These are phyloP conservation scores for Rhopilema esculentum DNA, from an alignment of 30 jellyfish, hydroid and myxozoan species.

Conservation along the genomic window DNA sequence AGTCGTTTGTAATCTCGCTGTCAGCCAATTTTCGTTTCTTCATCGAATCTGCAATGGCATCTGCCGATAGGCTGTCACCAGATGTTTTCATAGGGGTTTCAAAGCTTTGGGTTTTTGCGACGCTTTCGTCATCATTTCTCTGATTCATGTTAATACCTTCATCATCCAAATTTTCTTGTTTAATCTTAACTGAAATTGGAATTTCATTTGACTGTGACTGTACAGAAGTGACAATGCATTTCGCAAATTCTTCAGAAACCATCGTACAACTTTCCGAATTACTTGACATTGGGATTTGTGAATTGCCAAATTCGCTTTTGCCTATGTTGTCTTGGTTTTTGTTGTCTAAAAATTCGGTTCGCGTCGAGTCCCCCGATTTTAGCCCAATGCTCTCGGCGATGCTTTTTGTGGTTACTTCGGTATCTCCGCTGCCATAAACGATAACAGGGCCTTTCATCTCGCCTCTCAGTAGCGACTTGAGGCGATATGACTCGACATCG, in stretches of 20 bases:
- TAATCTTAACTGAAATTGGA: neutral
- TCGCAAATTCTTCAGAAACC: constrained; percentile 71
- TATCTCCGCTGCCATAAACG: constrained; percentile 72
- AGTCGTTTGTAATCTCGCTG: constrained; percentile 5
- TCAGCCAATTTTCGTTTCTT: constrained; percentile 14
- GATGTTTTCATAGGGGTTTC: neutral
- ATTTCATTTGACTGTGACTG: constrained; percentile 16
- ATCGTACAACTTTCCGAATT: constrained; percentile 37
- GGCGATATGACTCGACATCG: constrained; percentile 87
- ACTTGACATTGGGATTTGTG: neutral
- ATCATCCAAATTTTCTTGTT: neutral
- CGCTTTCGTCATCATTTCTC: neutral
- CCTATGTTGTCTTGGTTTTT: neutral
- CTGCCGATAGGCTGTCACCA: neutral
- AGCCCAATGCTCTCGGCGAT: constrained; percentile 51
- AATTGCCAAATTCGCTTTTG: neutral
- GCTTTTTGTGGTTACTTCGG: constrained; percentile 37
- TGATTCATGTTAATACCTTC: neutral
- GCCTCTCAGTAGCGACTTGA: constrained; percentile 85
- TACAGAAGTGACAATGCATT: constrained; percentile 44
- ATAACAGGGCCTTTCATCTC: constrained; percentile 81
- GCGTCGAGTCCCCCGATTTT: neutral
- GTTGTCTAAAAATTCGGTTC: neutral
- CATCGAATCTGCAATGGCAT: neutral
- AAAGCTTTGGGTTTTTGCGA: neutral